These are phyloP conservation scores for Erebia palarica DNA, from an alignment of 2,888 invertebrate species.

Conservation along the genomic window DNA sequence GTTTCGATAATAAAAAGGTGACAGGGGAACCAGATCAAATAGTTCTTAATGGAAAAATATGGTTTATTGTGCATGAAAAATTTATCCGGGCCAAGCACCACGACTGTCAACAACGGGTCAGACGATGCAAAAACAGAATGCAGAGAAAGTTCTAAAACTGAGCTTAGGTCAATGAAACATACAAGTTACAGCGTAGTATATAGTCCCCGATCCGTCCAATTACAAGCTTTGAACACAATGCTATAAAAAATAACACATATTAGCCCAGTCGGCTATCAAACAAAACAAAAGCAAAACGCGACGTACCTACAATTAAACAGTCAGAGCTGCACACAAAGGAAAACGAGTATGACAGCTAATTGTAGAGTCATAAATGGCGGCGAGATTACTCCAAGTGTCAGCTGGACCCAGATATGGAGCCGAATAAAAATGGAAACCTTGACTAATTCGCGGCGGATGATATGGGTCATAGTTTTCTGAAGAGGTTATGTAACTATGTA, in stretches of 20 bases:
- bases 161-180: neutral
- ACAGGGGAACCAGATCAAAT: no score
- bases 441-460: conserved; percentile 63
- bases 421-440: conserved; percentile 68
- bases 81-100: no score
- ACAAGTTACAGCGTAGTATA: neutral
- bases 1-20: no score
- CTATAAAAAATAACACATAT: conserved; percentile 33
- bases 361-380: conserved; percentile 68
- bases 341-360: conserved; percentile 70
- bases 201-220: conserved; percentile 30
- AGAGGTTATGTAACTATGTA: neutral
- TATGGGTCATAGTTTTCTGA: conserved; percentile 47
- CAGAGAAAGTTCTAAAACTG: neutral
- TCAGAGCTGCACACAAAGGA: conserved; percentile 64
- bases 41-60: no score
- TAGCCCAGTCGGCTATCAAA: conserved; percentile 39
- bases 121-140: no score
- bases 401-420: conserved; percentile 59
- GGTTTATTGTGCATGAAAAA: no score
- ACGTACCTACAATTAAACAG: conserved; percentile 57
- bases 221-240: conserved; percentile 28
- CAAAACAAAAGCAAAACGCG: conserved; percentile 45
- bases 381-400: conserved; percentile 67
- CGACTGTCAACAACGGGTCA: no score